Evolutionary conservation across 2,113 vertebrate species (phyloP).

Genomic region (Peromyscus maniculatus): DNA sequence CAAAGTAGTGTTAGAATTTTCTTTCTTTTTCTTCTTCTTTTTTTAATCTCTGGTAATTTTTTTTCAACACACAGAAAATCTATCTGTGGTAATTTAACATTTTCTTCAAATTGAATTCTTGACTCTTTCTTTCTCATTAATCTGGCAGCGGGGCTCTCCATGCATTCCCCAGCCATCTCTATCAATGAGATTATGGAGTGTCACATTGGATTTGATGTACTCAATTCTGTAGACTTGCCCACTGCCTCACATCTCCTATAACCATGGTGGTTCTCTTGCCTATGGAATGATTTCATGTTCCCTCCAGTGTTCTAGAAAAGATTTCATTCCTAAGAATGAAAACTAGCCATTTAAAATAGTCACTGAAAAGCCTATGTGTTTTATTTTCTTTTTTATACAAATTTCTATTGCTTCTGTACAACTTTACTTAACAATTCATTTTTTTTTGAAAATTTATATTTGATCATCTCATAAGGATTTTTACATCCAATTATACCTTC

Average conservation of each 20-base stretch:
- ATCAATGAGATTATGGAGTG: not conserved
- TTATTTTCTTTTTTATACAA: not conserved
- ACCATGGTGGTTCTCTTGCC: not conserved
- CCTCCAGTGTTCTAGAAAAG: not conserved
- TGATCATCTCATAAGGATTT: not conserved
- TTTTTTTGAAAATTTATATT: slow-evolving; percentile 23
- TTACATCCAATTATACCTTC: not conserved
- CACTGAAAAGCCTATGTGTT: not conserved
- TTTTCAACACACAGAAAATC: not conserved
- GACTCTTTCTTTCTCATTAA: slow-evolving; percentile 16
- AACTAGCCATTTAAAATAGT: not conserved
- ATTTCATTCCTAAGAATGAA: slow-evolving; percentile 28
- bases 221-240: not conserved
- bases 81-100: not conserved
- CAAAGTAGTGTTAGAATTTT: not conserved
- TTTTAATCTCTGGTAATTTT: slow-evolving; percentile 20
- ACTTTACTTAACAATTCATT: not conserved
- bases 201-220: not conserved
- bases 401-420: not conserved
- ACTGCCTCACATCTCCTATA: not conserved
- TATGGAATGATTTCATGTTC: not conserved
- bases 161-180: not conserved
- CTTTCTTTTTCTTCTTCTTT: not conserved
- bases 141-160: not conserved
- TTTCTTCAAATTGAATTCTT: slow-evolving; percentile 25